Evolutionary conservation across 1,140 invertebrate species (phyloP).

Genomic region (Neuroterus valhalla): DNA sequence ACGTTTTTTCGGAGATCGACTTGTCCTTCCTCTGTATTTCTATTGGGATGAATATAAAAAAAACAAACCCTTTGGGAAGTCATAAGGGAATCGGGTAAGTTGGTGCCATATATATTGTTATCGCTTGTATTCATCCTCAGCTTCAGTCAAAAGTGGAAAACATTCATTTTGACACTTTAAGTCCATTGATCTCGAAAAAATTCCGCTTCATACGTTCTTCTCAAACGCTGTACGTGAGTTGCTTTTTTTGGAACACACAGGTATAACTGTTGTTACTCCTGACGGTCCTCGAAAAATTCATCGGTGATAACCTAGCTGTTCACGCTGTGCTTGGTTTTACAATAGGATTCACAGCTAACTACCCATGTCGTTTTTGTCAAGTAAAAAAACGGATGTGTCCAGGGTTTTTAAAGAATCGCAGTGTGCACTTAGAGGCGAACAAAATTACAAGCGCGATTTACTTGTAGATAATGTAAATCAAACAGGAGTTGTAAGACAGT

Average conservation of each 20-base stretch:
- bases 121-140: conserved; percentile 50
- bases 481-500: conserved; percentile 42
- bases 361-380: conserved; percentile 36
- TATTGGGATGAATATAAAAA: no score
- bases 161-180: conserved; percentile 42
- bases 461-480: conserved; percentile 39
- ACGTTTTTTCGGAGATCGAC: no score
- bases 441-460: conserved; percentile 37
- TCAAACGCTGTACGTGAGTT: conserved; percentile 33
- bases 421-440: conserved; percentile 29
- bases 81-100: conserved; percentile 52
- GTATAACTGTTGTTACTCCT: conserved; percentile 34
- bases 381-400: conserved; percentile 33
- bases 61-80: conserved; percentile 49
- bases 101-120: conserved; percentile 50
- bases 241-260: conserved; percentile 18
- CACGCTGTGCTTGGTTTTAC: conserved; percentile 31
- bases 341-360: conserved; percentile 34
- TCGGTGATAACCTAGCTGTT: conserved; percentile 39
- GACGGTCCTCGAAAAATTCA: conserved; percentile 26
- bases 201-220: conserved; percentile 33
- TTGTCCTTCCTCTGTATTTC: no score
- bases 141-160: conserved; percentile 42
- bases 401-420: conserved; percentile 31
- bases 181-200: conserved; percentile 22